Percentiles rank a stretch among this genome's conserved stretches.
phyloP scores from a whole-genome alignment of 2,888 invertebrate genomes.

The Leptinotarsa rubiginosa region DNA sequence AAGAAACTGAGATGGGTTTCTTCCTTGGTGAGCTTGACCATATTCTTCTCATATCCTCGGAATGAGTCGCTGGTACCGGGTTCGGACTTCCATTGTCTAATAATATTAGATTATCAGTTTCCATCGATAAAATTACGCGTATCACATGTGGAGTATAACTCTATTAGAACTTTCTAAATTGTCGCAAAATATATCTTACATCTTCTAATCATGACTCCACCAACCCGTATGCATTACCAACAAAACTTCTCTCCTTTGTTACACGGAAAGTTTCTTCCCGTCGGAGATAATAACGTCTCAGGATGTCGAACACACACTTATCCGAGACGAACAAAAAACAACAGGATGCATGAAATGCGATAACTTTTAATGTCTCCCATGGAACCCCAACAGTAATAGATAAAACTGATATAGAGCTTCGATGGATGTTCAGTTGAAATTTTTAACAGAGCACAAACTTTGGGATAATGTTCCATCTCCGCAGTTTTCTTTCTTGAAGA shows the following conservation, averaged over 20 bases:
- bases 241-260: background rate
- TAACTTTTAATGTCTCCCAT: slow-evolving; percentile 39
- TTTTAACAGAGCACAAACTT: slow-evolving; percentile 34
- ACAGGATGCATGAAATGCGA: slow-evolving; percentile 42
- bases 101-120: too few relatives aligned
- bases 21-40: too few relatives aligned
- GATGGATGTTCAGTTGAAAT: slow-evolving; percentile 24
- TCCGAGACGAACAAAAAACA: slow-evolving; percentile 26
- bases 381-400: slow-evolving; percentile 40
- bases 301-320: slow-evolving; percentile 25
- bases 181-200: background rate
- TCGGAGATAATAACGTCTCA: slow-evolving; percentile 19
- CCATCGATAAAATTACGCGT: too few relatives aligned
- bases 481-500: background rate
- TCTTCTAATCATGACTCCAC: background rate
- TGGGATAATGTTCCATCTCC: slow-evolving; percentile 29
- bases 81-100: too few relatives aligned
- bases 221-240: background rate
- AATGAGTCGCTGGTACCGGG: too few relatives aligned
- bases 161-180: too few relatives aligned
- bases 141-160: too few relatives aligned
- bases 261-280: background rate
- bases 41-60: too few relatives aligned
- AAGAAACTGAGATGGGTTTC: too few relatives aligned
- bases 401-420: slow-evolving; percentile 36